Conservation (phyloP, 2,888 invertebrate species). For the Aleiodes alternator region DNA sequence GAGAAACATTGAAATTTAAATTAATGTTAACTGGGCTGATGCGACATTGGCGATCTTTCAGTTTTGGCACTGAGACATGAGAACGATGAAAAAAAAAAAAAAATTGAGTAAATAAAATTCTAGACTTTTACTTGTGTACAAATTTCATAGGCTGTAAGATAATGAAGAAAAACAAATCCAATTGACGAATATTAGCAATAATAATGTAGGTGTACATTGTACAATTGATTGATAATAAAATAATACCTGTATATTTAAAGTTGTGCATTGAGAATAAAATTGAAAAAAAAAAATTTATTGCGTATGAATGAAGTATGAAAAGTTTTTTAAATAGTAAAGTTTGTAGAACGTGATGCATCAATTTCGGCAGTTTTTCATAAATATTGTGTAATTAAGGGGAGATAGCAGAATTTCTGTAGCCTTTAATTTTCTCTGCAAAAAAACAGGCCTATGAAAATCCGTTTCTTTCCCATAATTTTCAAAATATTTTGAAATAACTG, state of each 20-base stretch:
- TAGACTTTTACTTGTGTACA: conserved; percentile 62
- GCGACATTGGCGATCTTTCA: conserved; percentile 58
- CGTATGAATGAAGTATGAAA: neutral
- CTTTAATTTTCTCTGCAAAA: too few species aligned
- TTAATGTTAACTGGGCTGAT: conserved; percentile 41
- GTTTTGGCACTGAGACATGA: conserved; percentile 53
- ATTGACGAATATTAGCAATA: conserved; percentile 68
- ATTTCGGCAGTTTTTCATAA: too few species aligned
- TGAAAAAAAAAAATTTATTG: neutral
- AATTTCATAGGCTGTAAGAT: conserved; percentile 64
- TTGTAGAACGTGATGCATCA: neutral
- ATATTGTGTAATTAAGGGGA: too few species aligned
- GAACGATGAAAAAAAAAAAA: conserved; percentile 41
- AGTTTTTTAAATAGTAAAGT: neutral
- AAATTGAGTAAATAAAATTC: conserved; percentile 48
- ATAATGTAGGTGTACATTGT: conserved; percentile 66
- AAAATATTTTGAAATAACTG: too few species aligned
- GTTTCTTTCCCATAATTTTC: too few species aligned
- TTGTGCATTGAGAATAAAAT: conserved; percentile 55
- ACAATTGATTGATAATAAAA: conserved; percentile 52
- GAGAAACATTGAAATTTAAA: conserved; percentile 4
- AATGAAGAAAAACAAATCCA: conserved; percentile 46
- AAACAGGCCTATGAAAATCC: too few species aligned
- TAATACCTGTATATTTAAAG: conserved; percentile 56
- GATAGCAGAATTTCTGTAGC: too few species aligned